phyloP scores from a whole-genome alignment of 2,113 vertebrate genomes.

The Tenebrosternarchus preto region DNA sequence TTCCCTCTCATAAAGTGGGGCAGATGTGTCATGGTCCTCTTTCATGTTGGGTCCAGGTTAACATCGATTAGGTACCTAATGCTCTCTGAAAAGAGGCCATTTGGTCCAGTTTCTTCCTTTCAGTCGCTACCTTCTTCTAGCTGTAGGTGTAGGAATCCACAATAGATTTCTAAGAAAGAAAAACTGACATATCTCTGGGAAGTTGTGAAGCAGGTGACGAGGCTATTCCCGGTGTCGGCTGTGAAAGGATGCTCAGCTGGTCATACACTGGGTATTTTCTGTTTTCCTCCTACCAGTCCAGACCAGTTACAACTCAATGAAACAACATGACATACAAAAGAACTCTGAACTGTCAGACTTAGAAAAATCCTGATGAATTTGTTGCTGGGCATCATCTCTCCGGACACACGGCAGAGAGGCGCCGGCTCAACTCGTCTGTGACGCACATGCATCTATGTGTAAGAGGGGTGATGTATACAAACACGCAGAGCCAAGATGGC shows the following conservation, averaged over 20 bases:
- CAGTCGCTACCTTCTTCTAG: background rate
- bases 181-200: conserved; percentile 2
- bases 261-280: background rate
- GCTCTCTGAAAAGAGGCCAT: conserved; percentile 10
- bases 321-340: conserved; percentile 28
- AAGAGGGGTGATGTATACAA: background rate
- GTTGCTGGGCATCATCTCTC: too few relatives aligned
- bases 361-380: background rate
- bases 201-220: background rate
- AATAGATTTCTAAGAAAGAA: background rate
- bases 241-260: background rate
- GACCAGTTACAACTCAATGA: conserved; percentile 20
- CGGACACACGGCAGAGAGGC: too few relatives aligned
- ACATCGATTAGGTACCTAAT: conserved; percentile 20
- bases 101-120: background rate
- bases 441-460: too few relatives aligned
- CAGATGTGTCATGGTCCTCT: conserved; percentile 19
- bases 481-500: background rate
- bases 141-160: background rate
- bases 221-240: background rate
- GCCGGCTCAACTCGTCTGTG: too few relatives aligned
- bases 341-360: conserved; percentile 6
- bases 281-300: background rate
- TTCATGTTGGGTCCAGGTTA: conserved; percentile 19
- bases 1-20: background rate